Evolutionary conservation across 2,888 invertebrate species (phyloP).

Genomic region (Tipula lateralis): DNA sequence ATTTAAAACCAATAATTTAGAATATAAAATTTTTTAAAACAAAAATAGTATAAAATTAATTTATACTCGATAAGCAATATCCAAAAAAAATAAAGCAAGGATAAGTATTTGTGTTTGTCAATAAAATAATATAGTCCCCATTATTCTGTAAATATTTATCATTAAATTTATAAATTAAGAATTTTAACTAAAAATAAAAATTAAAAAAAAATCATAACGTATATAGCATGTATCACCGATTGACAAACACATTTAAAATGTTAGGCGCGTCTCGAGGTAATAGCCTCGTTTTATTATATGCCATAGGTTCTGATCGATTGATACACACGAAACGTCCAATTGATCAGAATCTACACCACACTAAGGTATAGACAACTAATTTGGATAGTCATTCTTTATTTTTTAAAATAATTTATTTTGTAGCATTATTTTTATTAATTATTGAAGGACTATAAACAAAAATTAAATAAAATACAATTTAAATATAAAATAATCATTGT

Average conservation of each 20-base stretch:
- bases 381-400: background rate
- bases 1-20: background rate
- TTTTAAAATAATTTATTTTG: background rate
- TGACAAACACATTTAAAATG: background rate
- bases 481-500: constrained; percentile 11
- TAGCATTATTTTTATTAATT: background rate
- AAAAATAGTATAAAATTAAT: background rate
- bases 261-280: background rate
- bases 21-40: background rate
- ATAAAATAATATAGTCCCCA: background rate
- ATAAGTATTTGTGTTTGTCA: background rate
- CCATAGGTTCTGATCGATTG: background rate
- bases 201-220: background rate
- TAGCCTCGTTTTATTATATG: background rate
- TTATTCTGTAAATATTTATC: background rate
- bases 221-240: background rate
- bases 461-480: background rate
- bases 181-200: background rate
- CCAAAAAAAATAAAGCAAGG: background rate
- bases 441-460: background rate
- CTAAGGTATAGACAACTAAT: background rate
- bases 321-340: background rate
- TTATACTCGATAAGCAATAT: background rate
- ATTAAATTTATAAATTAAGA: background rate
- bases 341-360: background rate